Evolutionary conservation across 2,797 vertebrate genomes (phyloP).

Genomic region (Poeciliopsis infans): DNA sequence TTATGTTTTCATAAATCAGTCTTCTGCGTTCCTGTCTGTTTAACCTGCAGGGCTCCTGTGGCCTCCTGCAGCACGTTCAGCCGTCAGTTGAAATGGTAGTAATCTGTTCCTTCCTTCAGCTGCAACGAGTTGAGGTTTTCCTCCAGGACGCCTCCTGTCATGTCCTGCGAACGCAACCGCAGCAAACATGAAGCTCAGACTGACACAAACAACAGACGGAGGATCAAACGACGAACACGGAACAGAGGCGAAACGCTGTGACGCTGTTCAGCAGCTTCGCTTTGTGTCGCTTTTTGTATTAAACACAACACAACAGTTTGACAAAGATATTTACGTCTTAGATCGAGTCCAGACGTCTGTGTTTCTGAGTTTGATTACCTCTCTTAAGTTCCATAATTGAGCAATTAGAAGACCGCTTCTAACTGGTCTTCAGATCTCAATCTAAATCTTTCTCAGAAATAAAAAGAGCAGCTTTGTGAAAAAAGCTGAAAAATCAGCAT

Average conservation of each 20-base stretch:
- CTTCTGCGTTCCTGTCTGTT: constrained; percentile 20
- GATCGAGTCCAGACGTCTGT: constrained; percentile 59
- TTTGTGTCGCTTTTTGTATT: background rate
- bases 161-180: constrained; percentile 79
- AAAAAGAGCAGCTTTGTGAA: constrained; percentile 18
- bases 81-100: constrained; percentile 78
- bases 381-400: constrained; percentile 73
- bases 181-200: background rate
- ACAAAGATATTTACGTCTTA: background rate
- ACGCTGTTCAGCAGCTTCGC: background rate
- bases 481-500: background rate
- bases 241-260: background rate
- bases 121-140: constrained; percentile 85
- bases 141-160: constrained; percentile 90
- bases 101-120: constrained; percentile 82
- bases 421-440: constrained; percentile 33
- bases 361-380: constrained; percentile 52
- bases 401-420: constrained; percentile 64
- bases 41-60: constrained; percentile 7
- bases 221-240: background rate
- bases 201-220: background rate
- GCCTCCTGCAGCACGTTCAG: background rate
- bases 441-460: constrained; percentile 40
- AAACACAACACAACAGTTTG: constrained; percentile 6
- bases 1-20: background rate